phyloP scores from a whole-genome alignment of 2,113 vertebrate species.

The Aphelocoma coerulescens region DNA sequence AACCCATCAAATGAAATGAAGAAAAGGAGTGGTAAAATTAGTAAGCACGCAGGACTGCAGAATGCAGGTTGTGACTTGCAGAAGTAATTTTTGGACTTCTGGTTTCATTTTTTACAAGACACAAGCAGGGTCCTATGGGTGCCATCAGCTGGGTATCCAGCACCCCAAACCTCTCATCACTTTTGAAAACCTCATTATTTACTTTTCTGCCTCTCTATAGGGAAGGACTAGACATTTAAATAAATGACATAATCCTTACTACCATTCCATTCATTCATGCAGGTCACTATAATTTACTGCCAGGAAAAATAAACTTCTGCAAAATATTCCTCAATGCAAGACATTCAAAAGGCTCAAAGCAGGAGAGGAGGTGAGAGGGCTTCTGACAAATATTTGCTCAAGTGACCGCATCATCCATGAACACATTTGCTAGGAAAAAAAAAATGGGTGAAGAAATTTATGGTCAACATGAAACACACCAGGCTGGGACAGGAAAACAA shows the following conservation, averaged over 20 bases:
- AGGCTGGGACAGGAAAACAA: not conserved
- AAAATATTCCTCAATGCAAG: constrained; percentile 49
- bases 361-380: not conserved
- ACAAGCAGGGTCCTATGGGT: not conserved
- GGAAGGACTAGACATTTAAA: constrained; percentile 61
- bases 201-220: constrained; percentile 39
- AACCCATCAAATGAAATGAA: not conserved
- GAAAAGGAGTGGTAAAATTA: not conserved
- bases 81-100: not conserved
- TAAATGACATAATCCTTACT: constrained; percentile 63
- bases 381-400: constrained; percentile 61
- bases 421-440: not conserved
- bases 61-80: not conserved
- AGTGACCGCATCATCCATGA: not conserved
- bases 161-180: not conserved
- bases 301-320: constrained; percentile 64
- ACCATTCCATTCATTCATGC: constrained; percentile 64
- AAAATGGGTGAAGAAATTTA: constrained; percentile 13
- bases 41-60: accelerated
- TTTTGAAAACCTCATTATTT: constrained; percentile 37
- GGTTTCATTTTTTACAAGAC: not conserved
- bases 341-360: constrained; percentile 41
- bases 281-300: constrained; percentile 42
- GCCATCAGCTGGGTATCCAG: not conserved
- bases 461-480: not conserved